Conservation (phyloP, 2,888 invertebrate genomes). For the Epiblema foenella region DNA sequence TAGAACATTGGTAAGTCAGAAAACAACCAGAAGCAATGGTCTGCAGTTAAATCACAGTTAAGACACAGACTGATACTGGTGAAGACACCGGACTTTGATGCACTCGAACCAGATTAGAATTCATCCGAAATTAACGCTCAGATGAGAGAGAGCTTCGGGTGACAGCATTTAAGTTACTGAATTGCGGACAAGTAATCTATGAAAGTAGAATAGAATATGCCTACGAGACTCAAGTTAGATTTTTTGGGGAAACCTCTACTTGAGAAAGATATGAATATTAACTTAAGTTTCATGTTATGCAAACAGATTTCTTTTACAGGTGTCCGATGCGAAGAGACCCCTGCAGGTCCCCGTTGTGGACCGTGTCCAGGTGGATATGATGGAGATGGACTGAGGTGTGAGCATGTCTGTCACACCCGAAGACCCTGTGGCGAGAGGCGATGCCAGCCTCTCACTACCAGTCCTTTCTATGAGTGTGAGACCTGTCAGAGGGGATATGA, state of each 20-base stretch:
- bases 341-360: slow-evolving; percentile 90
- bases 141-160: background rate
- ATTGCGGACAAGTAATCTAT: background rate
- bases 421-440: slow-evolving; percentile 87
- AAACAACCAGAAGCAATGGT: too few relatives aligned
- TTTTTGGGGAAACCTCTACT: too few relatives aligned
- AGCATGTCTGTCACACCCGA: slow-evolving; percentile 85
- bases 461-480: slow-evolving; percentile 92
- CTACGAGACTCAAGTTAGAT: too few relatives aligned
- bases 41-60: too few relatives aligned
- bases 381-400: slow-evolving; percentile 90
- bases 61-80: too few relatives aligned
- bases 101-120: background rate
- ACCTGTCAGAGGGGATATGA: slow-evolving; percentile 82
- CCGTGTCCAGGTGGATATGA: slow-evolving; percentile 89
- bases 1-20: too few relatives aligned
- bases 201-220: too few relatives aligned
- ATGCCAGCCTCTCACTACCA: slow-evolving; percentile 85
- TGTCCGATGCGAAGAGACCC: slow-evolving; percentile 88
- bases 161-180: background rate
- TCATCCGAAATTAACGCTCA: background rate
- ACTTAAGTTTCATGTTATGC: background rate
- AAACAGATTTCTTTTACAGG: slow-evolving; percentile 67
- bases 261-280: too few relatives aligned
- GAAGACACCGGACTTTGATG: background rate